These are phyloP conservation scores for Phenganax stokvisi DNA, from an alignment of 92 coral and sea anemone species.

Conservation along the genomic window DNA sequence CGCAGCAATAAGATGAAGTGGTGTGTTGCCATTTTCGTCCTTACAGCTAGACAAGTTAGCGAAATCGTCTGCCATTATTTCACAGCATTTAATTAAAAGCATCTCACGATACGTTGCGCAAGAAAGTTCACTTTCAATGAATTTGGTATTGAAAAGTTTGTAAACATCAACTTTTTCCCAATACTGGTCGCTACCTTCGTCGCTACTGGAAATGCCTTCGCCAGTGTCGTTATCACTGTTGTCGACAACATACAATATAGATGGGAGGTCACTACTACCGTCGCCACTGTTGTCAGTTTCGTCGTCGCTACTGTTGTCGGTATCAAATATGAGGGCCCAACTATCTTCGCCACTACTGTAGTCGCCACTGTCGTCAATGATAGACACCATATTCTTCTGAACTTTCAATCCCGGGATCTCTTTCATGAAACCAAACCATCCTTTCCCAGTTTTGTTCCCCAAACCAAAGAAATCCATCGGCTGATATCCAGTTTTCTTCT, in stretches of 20 bases:
- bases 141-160: neutral
- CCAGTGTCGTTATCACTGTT: neutral
- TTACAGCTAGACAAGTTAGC: slow-evolving; percentile 15
- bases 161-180: neutral
- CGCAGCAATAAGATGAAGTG: slow-evolving; percentile 54
- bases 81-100: slow-evolving; percentile 38
- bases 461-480: slow-evolving; percentile 32
- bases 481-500: slow-evolving; percentile 1
- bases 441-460: slow-evolving; percentile 4
- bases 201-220: neutral
- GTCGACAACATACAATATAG: neutral
- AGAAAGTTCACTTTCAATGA: neutral
- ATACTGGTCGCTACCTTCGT: too few species aligned
- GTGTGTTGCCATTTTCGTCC: slow-evolving; percentile 39
- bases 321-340: neutral
- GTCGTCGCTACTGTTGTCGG: too few species aligned
- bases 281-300: too few species aligned
- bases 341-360: neutral
- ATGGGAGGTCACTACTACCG: too few species aligned
- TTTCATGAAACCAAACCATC: slow-evolving; percentile 15
- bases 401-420: neutral
- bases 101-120: slow-evolving; percentile 36
- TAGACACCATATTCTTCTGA: neutral
- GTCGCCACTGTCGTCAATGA: neutral
- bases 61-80: slow-evolving; percentile 20